Percentiles rank a stretch among this genome's conserved stretches.
Conservation (phyloP, 2,113 vertebrate genomes). For the Ceyx cyanopectus region DNA sequence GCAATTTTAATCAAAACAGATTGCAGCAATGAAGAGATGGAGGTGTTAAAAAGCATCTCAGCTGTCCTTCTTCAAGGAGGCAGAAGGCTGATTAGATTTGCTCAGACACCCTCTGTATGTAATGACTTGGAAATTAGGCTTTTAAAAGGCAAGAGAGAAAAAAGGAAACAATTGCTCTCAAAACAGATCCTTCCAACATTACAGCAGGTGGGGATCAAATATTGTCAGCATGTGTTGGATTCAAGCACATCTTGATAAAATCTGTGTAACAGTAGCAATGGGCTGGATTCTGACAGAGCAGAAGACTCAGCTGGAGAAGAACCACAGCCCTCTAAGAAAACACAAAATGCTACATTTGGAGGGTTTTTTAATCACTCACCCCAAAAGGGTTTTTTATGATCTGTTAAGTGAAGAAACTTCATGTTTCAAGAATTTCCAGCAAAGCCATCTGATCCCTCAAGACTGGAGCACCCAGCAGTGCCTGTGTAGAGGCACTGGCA, state of each 20-base stretch:
- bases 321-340: neutral
- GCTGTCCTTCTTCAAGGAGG: constrained; percentile 15
- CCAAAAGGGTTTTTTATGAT: neutral
- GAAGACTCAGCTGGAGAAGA: neutral
- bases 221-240: neutral
- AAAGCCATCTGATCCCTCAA: neutral
- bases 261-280: neutral
- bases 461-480: neutral
- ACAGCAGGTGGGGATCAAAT: neutral
- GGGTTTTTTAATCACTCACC: neutral
- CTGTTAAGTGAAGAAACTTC: neutral
- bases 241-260: neutral
- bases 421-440: neutral
- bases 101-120: constrained; percentile 18
- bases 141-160: neutral
- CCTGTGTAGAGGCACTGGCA: rapidly evolving
- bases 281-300: neutral
- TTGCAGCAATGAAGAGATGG: constrained; percentile 1
- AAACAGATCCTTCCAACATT: neutral
- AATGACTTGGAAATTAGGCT: constrained; percentile 40
- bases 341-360: neutral
- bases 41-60: constrained; percentile 44
- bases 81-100: constrained; percentile 54
- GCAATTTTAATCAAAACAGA: constrained; percentile 59
- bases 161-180: neutral